Evolutionary conservation across 2,888 invertebrate species (phyloP).

Genomic region (Petrolisthes manimaculis): DNA sequence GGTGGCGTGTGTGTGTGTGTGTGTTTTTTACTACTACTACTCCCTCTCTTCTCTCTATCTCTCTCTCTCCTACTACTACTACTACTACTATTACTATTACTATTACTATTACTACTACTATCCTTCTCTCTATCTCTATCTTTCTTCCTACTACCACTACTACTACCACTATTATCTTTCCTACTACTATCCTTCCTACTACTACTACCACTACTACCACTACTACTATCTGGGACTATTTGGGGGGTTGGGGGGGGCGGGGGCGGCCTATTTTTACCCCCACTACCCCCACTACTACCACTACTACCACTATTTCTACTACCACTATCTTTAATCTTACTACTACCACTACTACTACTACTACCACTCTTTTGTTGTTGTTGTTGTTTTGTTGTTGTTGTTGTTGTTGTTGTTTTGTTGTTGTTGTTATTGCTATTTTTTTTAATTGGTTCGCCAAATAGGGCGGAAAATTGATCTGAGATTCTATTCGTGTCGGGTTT

Average conservation of each 20-base stretch:
- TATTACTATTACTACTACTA: background rate
- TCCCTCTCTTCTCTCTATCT: slow-evolving; percentile 27
- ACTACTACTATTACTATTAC: background rate
- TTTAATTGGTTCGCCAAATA: slow-evolving; percentile 88
- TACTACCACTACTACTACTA: no score
- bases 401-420: no score
- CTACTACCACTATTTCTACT: no score
- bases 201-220: background rate
- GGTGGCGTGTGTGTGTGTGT: background rate
- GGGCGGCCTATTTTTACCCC: background rate
- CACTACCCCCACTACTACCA: no score
- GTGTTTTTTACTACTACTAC: background rate
- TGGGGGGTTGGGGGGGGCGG: no score
- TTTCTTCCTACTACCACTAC: slow-evolving; percentile 23
- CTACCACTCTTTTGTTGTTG: background rate
- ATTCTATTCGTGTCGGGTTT: background rate
- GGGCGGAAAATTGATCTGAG: slow-evolving; percentile 78
- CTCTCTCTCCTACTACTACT: slow-evolving; percentile 25
- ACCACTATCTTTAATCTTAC: no score
- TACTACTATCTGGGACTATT: background rate
- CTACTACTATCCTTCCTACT: slow-evolving; percentile 8
- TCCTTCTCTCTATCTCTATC: slow-evolving; percentile 22
- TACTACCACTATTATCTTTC: no score
- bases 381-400: slow-evolving; percentile 4
- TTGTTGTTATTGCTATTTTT: slow-evolving; percentile 70